A percentile compares a stretch with the other conserved stretches of the same genome.
phyloP scores from a whole-genome alignment of 2,113 vertebrate genomes.

The Callospermophilus lateralis region DNA sequence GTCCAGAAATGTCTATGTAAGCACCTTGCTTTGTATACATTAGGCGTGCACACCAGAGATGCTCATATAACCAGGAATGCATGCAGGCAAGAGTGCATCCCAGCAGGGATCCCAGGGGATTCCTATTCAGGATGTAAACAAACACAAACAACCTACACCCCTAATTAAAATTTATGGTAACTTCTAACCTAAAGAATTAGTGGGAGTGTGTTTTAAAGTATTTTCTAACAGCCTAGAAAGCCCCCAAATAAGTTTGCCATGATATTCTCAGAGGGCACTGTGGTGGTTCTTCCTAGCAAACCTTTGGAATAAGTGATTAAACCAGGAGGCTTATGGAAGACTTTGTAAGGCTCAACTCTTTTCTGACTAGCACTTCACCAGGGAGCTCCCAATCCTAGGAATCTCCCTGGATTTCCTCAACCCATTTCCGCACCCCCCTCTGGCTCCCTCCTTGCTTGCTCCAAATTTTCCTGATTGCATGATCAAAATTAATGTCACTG shows the following conservation, averaged over 20 bases:
- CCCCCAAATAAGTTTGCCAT: constrained; percentile 2
- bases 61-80: neutral
- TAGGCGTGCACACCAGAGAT: neutral
- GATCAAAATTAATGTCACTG: neutral
- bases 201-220: neutral
- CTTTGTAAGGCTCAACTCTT: neutral
- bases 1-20: neutral
- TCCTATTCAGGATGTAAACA: neutral
- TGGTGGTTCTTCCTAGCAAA: neutral
- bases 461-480: neutral
- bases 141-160: neutral
- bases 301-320: neutral
- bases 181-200: neutral
- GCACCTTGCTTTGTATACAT: neutral
- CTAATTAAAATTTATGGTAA: neutral
- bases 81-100: neutral
- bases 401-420: neutral
- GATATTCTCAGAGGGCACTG: neutral
- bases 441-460: neutral
- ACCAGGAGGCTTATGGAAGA: neutral
- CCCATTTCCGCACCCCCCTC: neutral
- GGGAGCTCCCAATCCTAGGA: neutral
- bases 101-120: neutral
- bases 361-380: neutral
- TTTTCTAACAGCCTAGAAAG: neutral